Conservation (phyloP, 2,797 vertebrate genomes). For the Melanotaenia nigrans region DNA sequence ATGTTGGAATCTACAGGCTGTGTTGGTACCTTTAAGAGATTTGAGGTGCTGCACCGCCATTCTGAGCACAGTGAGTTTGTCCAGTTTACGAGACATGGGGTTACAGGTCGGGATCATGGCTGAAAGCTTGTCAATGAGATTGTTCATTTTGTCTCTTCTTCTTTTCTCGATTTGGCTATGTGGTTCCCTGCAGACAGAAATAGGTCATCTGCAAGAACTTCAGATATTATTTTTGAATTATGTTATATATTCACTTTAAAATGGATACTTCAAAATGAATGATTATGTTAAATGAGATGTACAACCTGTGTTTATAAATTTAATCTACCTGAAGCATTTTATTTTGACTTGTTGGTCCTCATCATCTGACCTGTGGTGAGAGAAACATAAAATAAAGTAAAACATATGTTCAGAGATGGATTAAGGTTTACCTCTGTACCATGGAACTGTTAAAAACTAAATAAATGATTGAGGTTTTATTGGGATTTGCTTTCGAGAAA, state of each 20-base stretch:
- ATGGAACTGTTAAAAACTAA: not conserved
- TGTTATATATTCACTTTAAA: not conserved
- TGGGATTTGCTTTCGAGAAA: not conserved
- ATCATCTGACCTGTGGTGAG: slow-evolving; percentile 84
- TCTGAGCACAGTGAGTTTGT: slow-evolving; percentile 94
- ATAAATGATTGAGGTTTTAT: not conserved
- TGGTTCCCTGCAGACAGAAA: slow-evolving; percentile 84
- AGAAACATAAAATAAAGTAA: not conserved
- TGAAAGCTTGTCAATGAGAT: slow-evolving; percentile 92
- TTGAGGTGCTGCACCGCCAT: slow-evolving; percentile 95
- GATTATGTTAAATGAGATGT: not conserved
- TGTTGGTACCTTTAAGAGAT: slow-evolving; percentile 88
- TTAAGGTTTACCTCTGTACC: not conserved
- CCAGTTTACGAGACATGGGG: slow-evolving; percentile 89
- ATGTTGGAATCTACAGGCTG: not conserved
- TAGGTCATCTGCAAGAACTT: not conserved
- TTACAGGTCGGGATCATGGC: slow-evolving; percentile 94
- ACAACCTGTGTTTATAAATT: not conserved
- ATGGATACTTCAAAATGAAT: not conserved
- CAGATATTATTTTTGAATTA: not conserved
- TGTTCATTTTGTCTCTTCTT: slow-evolving; percentile 96
- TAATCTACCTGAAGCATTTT: slow-evolving; percentile 88
- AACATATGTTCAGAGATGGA: slow-evolving; percentile 7
- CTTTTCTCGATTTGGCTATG: slow-evolving; percentile 96
- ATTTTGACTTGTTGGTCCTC: slow-evolving; percentile 89